Evolutionary conservation across 2,113 vertebrate species (phyloP).

Genomic region (Pomatostomus ruficeps): DNA sequence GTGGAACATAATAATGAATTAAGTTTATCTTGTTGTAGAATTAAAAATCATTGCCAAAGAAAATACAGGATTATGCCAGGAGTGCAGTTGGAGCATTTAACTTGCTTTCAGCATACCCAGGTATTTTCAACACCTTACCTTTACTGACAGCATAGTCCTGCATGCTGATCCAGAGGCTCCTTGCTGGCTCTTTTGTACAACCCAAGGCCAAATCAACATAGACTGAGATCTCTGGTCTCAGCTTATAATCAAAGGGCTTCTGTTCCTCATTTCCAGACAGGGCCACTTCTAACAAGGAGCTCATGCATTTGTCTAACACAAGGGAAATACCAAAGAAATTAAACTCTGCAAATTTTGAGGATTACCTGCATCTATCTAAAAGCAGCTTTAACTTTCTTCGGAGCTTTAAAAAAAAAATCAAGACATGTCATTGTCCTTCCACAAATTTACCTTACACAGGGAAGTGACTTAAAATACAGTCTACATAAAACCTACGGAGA

Average conservation of each 20-base stretch:
- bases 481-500: neutral
- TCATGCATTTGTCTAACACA: conserved; percentile 86
- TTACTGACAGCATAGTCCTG: conserved; percentile 95
- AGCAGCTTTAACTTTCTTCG: neutral
- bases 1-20: neutral
- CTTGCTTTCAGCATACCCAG: neutral
- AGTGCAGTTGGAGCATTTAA: neutral
- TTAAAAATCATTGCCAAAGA: neutral
- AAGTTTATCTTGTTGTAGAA: neutral
- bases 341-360: neutral
- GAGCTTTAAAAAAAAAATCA: neutral
- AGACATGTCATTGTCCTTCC: neutral
- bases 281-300: conserved; percentile 89
- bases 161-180: conserved; percentile 95
- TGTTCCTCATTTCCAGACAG: conserved; percentile 96
- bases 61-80: neutral
- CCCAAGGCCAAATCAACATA: conserved; percentile 90
- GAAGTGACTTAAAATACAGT: neutral
- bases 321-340: neutral
- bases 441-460: neutral
- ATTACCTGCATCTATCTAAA: neutral
- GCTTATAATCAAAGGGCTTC: conserved; percentile 90
- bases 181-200: conserved; percentile 91
- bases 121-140: conserved; percentile 72
- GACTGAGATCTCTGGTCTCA: conserved; percentile 83